These are phyloP conservation scores for Tetanocera ferruginea DNA, from an alignment of 2,888 invertebrate species.

Conservation along the genomic window DNA sequence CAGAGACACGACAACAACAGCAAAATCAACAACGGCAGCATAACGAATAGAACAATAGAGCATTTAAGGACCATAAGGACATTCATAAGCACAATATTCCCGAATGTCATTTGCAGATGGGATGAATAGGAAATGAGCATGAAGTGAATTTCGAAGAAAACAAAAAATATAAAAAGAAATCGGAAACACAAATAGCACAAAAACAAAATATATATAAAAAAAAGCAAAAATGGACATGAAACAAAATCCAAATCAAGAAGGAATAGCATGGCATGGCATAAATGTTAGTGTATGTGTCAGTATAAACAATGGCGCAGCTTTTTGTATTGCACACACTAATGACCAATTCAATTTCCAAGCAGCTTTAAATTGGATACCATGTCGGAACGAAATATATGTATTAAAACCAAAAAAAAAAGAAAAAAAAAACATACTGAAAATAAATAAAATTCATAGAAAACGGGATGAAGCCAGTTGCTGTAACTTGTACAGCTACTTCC, in stretches of 20 bases:
- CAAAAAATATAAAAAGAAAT: too few species aligned
- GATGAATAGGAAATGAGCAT: constrained; percentile 26
- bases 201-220: neutral
- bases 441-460: too few species aligned
- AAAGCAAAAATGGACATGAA: neutral
- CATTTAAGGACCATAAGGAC: constrained; percentile 9
- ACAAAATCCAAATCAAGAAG: neutral
- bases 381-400: too few species aligned
- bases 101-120: constrained; percentile 14
- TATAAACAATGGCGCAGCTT: too few species aligned
- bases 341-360: too few species aligned
- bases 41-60: neutral
- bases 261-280: neutral
- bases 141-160: neutral
- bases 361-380: too few species aligned
- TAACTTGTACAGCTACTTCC: too few species aligned
- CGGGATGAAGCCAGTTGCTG: too few species aligned
- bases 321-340: too few species aligned
- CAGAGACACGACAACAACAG: neutral
- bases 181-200: neutral
- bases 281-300: too few species aligned
- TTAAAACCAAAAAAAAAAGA: too few species aligned
- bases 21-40: neutral
- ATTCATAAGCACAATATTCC: constrained; percentile 19
- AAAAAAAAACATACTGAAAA: too few species aligned